Evolutionary conservation across 2,888 invertebrate species (phyloP), one percentile per base, ranked within the genome.

Genomic region (Iphiclides podalirius): DNA sequence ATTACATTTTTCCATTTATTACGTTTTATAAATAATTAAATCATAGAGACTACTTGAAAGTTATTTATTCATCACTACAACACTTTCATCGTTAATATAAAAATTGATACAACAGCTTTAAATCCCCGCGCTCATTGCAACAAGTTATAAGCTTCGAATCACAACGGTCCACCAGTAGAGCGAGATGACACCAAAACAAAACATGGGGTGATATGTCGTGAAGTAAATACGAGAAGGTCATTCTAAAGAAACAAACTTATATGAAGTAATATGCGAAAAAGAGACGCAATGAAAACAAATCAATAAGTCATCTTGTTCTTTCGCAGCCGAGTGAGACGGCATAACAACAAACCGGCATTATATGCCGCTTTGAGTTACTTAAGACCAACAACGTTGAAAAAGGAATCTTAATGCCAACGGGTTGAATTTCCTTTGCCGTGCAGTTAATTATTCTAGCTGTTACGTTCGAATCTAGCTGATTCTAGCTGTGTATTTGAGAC

Each of bases 211-310:
- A 66, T 73, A 68, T 75, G 53, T 72, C 68, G 70, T 75, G 70
- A 70, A 76, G 78, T 79, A 83, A 84, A 80, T 79, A 80, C 71
- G 73, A 79, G 85, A 88, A 88, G 85, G 85, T 84, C 84, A 85
- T 66, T 67, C 64, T 53, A 64, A 58, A 63, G 85, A 79, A 76
- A 86, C 70, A 61, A 64, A 75, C 67, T 69, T 77, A 81, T 72
- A 65, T 62, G 59, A 63, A 61, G 60, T 66, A 67, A 67, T 67
- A 72, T 63, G 85, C 59, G 66, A 69, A 79, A 87, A 67, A 77
- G 88, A 84, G 90, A 86, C 73, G 82, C 83, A 80, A 81, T 84
- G 89, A 89, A 89, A 90, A 90, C 90, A 90, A 90, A 90, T 89
- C 86, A 85, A 89, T 87, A 85, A 66, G 64, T 77, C 77, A 81